Base-by-base conservation (phyloP, 2,888 invertebrate genomes). In the Pristionchus maxplancki region DNA sequence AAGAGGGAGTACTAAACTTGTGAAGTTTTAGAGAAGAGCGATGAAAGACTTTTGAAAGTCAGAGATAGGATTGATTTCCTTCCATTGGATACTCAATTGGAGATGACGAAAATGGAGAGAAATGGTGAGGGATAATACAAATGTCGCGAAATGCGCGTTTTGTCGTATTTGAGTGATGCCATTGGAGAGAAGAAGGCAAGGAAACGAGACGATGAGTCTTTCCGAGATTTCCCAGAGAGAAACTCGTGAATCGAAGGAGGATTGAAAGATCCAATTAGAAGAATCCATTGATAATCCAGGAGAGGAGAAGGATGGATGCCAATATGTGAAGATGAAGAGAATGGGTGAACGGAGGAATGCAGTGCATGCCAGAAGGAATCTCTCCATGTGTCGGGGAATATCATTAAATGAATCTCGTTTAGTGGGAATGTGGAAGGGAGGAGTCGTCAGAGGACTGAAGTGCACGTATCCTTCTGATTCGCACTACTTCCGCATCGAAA, bases 191-290 rank as follows among this genome's bases (percentile, higher is more conserved):
- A 40, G 48, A 78, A 15, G 28, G 44, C n/a, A 44, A 40, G 13
- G n/a, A 78, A 48, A 44, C 44, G 11, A 48, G 44, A 78, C 44
- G 78, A 78, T 8, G 78, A 78, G 44, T 44, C 78, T 28, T 78
- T 13, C 44, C 78, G 48, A 78, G 44, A 44, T 48, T 78, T 3
- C 37, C 74, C 44, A 40, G 44, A 8, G 78, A 78, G 78, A 74
- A 44, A 24, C 40, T 74, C 74, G 40, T 40, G 37, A 78, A 78
- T 44, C 74, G 78, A 48, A 24, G 44, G 15, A 78, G 78, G 44
- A 44, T n/a, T 44, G 78, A 78, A 78, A n/a, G 44, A 24, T 48
- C 78, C 48, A 78, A 78, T 78, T 78, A 78, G 78, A 48, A 48
- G 48, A 78, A 28, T 78, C 44, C 40, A 78, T 44, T 48, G 44